Evolutionary conservation across 2,888 invertebrate genomes (phyloP).

Genomic region (Eupithecia tripunctaria): DNA sequence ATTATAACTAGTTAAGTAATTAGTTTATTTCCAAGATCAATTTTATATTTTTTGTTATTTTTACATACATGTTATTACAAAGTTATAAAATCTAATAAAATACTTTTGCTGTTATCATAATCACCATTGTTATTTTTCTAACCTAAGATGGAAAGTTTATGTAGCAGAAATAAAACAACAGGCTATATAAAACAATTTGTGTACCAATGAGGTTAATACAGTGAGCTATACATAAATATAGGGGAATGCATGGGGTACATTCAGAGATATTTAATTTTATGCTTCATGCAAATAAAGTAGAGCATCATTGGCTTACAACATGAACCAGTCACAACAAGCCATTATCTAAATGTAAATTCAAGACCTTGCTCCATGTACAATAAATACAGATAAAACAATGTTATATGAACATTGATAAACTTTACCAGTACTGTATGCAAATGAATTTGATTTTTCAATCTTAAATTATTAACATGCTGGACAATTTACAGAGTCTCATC

Average conservation of each 20-base stretch:
- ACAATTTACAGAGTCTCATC: neutral
- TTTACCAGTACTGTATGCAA: neutral
- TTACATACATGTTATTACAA: slow-evolving; percentile 19
- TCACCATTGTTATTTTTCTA: neutral
- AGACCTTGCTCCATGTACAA: neutral
- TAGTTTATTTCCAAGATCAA: slow-evolving; percentile 8
- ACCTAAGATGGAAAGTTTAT: neutral
- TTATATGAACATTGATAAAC: slow-evolving; percentile 1
- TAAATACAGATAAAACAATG: slow-evolving; percentile 16
- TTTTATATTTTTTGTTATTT: slow-evolving; percentile 25
- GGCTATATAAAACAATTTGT: slow-evolving; percentile 75
- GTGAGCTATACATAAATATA: slow-evolving; percentile 81
- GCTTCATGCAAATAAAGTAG: neutral
- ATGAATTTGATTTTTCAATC: slow-evolving; percentile 15
- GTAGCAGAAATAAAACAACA: slow-evolving; percentile 66
- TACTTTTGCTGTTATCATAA: neutral
- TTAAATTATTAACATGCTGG: slow-evolving; percentile 36
- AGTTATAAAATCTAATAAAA: slow-evolving; percentile 5
- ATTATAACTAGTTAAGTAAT: slow-evolving; percentile 47
- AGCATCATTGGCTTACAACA: neutral
- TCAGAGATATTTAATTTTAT: slow-evolving; percentile 48
- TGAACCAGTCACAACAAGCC: slow-evolving; percentile 16
- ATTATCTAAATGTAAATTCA: neutral
- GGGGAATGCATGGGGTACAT: slow-evolving; percentile 72
- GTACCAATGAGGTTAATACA: slow-evolving; percentile 82